These are phyloP conservation scores for Drosophila limbata DNA, from an alignment of 2,888 invertebrate genomes.

Conservation along the genomic window DNA sequence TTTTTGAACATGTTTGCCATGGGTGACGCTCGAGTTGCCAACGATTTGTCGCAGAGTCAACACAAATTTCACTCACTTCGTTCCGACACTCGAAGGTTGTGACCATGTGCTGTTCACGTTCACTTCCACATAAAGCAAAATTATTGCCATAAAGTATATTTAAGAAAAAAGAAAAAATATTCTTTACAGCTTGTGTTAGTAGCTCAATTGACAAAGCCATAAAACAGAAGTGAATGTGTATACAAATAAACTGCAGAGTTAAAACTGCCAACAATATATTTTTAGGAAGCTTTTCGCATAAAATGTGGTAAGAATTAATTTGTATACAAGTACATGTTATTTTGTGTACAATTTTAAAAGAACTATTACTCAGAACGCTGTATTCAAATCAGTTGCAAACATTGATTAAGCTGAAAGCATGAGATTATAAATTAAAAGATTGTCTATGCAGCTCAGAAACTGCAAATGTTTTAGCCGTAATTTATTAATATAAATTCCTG, in stretches of 20 bases:
- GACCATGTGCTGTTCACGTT: constrained; percentile 37
- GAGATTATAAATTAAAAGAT: too few species aligned
- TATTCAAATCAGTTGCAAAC: not conserved
- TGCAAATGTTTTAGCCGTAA: too few species aligned
- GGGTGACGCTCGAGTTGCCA: constrained; percentile 65
- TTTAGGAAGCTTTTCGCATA: not conserved
- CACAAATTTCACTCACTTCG: constrained; percentile 63
- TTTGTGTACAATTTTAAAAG: not conserved
- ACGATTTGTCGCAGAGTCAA: constrained; percentile 78
- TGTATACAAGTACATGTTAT: not conserved
- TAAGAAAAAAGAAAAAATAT: not conserved
- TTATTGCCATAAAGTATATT: constrained; percentile 46
- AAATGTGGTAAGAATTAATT: not conserved
- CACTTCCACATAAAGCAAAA: constrained; percentile 49
- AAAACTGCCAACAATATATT: not conserved
- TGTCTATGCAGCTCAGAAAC: too few species aligned
- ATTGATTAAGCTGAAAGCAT: not conserved
- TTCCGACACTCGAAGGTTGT: constrained; percentile 56
- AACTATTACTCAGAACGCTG: not conserved
- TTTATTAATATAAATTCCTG: too few species aligned
- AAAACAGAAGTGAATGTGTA: not conserved
- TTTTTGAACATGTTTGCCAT: constrained; percentile 47
- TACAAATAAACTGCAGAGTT: not conserved
- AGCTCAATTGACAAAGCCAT: constrained; percentile 3
- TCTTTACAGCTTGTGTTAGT: constrained; percentile 5